Evolutionary conservation across 2,113 vertebrate genomes (phyloP).

Genomic region (Myxocyprinus asiaticus): DNA sequence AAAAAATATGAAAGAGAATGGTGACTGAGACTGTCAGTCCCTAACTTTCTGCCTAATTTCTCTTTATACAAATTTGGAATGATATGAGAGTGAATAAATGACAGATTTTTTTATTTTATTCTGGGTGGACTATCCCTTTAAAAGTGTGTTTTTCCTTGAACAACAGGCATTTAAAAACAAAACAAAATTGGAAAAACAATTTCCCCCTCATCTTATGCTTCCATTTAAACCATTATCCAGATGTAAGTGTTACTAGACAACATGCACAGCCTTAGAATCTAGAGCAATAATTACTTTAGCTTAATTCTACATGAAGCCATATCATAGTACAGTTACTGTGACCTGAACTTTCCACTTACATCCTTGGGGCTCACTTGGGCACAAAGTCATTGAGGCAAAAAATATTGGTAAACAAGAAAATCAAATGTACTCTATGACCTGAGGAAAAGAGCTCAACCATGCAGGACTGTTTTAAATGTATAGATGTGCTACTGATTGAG

Average conservation of each 20-base stretch:
- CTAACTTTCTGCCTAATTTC: too few species aligned
- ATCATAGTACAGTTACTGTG: slow-evolving; percentile 26
- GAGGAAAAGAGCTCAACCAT: not conserved
- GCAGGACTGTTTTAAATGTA: not conserved
- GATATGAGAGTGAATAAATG: too few species aligned
- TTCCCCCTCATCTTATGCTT: slow-evolving; percentile 1
- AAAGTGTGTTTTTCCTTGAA: slow-evolving; percentile 9
- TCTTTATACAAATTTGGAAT: too few species aligned
- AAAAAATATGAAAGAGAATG: too few species aligned
- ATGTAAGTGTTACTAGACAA: slow-evolving; percentile 71
- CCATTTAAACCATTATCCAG: slow-evolving; percentile 51
- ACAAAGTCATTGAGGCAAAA: not conserved
- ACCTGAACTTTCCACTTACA: slow-evolving; percentile 17
- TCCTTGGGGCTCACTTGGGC: not conserved
- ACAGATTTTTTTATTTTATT: too few species aligned
- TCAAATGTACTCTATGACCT: not conserved
- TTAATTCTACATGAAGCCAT: slow-evolving; percentile 54
- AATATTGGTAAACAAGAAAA: not conserved
- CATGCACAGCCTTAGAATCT: slow-evolving; percentile 52
- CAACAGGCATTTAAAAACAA: too few species aligned
- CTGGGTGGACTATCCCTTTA: not conserved
- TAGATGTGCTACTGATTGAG: not conserved
- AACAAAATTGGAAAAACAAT: not conserved
- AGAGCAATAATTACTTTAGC: slow-evolving; percentile 58
- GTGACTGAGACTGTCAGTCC: too few species aligned